Base-by-base conservation (phyloP, 2,888 invertebrate genomes). In the Allolobophora icterica region DNA sequence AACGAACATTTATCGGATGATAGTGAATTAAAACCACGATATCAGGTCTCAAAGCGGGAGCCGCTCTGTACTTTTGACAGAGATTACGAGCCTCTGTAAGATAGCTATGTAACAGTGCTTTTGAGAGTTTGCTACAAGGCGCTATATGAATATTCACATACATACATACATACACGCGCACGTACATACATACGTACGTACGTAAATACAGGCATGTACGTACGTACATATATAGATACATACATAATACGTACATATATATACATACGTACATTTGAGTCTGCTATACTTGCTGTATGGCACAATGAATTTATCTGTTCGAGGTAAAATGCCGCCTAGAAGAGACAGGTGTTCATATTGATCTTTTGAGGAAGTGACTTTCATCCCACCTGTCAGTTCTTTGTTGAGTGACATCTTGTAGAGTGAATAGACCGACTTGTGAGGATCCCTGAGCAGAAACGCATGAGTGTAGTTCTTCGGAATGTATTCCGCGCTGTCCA, bases 351-450 rank as follows among this genome's bases (percentile, higher is more conserved):
- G 13, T 21, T n/a, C 71, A 71, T 8, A 71, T 30, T 71, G 30
- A 13, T 71, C 71, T n/a, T 30, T 8, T 71, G 30, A n/a, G 17
- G 30, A n/a, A n/a, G 71, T 30, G 30, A 30, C 30, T 8, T 30
- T 3, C n/a, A 17, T 34, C 91, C 71, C 84, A 93, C 93, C 94
- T 91, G 93, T 93, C n/a, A 93, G 92, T 24, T 93, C 92, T 84
- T 92, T 92, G 89, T 94, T 93, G 87, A 93, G 92, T 1, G 93
- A 93, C 93, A 94, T 93, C 91, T 94, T 94, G 92, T 94, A 94
- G 89, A 94, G 92, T 5, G 94, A 94, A 89, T 93, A 92, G 52
- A 94, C 93, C 33, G 93, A 92, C 90, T 94, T 94, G 52, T 92
- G 90, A 11, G 94, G 94, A 89, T 94, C 92, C 33, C 94, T 90